Conservation (phyloP, 2,797 vertebrate genomes). For the Hydrophis major region DNA sequence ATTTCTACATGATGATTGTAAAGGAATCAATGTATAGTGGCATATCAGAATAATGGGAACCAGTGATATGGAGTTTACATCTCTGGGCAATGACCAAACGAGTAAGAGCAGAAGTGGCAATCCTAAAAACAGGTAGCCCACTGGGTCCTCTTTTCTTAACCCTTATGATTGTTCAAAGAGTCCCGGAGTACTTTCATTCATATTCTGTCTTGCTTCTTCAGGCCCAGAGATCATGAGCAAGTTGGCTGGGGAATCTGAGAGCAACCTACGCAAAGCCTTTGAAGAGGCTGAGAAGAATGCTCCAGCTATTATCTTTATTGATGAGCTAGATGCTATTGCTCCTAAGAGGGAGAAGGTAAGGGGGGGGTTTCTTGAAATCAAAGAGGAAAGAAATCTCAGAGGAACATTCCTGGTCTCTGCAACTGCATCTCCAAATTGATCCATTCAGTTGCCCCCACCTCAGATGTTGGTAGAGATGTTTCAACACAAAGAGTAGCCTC, state of each 20-base stretch:
- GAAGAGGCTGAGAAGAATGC: slow-evolving; percentile 68
- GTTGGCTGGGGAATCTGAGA: slow-evolving; percentile 65
- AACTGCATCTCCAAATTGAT: no score
- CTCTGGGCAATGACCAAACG: not conserved
- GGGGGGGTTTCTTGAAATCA: not conserved
- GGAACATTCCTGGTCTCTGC: not conserved
- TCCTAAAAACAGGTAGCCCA: not conserved
- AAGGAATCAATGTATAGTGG: no score
- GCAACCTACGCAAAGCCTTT: slow-evolving; percentile 67
- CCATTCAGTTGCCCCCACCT: no score
- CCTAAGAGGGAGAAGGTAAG: slow-evolving; percentile 67
- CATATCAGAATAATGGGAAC: not conserved
- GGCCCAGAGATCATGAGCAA: slow-evolving; percentile 70
- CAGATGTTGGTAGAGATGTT: not conserved
- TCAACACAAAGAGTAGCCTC: not conserved
- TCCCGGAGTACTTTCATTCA: not conserved
- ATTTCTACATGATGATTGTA: not conserved
- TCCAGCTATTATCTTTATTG: slow-evolving; percentile 68
- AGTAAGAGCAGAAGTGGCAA: not conserved
- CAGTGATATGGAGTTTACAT: not conserved
- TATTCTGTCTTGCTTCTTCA: slow-evolving; percentile 9
- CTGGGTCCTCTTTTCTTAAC: not conserved
- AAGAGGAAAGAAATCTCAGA: not conserved
- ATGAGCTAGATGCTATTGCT: slow-evolving; percentile 67
- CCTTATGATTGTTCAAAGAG: not conserved